phyloP scores from a whole-genome alignment of 2,113 vertebrate genomes.

The Desmodus rotundus region DNA sequence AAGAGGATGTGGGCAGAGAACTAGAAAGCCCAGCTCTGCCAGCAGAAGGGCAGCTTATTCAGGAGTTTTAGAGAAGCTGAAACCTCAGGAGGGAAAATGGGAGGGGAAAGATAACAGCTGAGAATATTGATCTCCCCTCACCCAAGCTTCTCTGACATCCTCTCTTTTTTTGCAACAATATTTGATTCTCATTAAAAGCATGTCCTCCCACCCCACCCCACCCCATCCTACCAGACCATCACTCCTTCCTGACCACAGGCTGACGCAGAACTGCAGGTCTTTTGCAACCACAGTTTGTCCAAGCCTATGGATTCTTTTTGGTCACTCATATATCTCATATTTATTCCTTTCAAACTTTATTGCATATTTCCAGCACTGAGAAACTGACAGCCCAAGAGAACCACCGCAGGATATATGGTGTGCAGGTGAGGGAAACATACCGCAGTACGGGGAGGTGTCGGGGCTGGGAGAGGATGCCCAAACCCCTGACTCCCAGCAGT shows the following conservation, averaged over 20 bases:
- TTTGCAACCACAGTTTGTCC: background rate
- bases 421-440: background rate
- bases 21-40: background rate
- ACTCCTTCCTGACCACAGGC: background rate
- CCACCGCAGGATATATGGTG: background rate
- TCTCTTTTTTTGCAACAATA: background rate
- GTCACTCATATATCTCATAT: background rate
- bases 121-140: background rate
- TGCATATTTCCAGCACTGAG: background rate
- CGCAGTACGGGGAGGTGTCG: fast-evolving
- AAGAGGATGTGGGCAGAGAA: background rate
- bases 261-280: background rate
- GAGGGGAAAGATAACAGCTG: background rate
- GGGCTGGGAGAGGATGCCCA: background rate
- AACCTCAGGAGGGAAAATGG: background rate
- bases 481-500: background rate
- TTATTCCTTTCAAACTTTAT: background rate
- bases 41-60: background rate
- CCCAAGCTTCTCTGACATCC: background rate
- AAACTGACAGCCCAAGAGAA: background rate
- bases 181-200: background rate
- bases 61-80: background rate
- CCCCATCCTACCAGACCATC: background rate
- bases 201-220: too few relatives aligned
- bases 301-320: background rate